phyloP scores from a whole-genome alignment of 1,140 invertebrate genomes.

The Condylostylus longicornis region DNA sequence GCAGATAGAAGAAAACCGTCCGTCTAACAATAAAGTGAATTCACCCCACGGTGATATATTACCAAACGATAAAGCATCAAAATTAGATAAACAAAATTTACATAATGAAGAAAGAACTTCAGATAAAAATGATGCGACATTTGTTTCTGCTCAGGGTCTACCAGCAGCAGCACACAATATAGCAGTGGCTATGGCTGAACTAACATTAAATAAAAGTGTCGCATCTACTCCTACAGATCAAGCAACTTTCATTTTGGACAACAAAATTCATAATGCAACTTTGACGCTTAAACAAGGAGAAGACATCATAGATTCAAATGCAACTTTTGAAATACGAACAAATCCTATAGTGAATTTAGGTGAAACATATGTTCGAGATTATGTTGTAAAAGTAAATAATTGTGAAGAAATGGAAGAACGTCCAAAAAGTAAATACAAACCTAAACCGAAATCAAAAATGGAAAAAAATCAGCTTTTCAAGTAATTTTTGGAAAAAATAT shows the following conservation, averaged over 20 bases:
- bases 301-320: conserved; percentile 4
- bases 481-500: conserved; percentile 11
- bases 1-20: no score
- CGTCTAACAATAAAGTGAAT: background rate
- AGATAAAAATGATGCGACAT: conserved; percentile 6
- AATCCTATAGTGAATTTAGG: conserved; percentile 1
- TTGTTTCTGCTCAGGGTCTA: conserved; percentile 1
- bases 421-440: background rate
- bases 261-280: conserved; percentile 8
- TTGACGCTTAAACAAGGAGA: conserved; percentile 5
- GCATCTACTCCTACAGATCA: conserved; percentile 3
- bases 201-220: background rate
- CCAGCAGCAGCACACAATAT: conserved; percentile 8
- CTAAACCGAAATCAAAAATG: conserved; percentile 7
- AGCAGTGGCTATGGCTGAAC: conserved; percentile 6
- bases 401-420: conserved; percentile 12
- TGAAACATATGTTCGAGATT: no score
- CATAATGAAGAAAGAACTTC: conserved; percentile 1
- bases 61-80: background rate
- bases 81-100: conserved; percentile 9
- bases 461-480: conserved; percentile 24
- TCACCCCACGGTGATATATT: background rate
- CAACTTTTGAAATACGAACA: conserved; percentile 13
- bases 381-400: conserved; percentile 25
- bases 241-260: conserved; percentile 9